Conservation (phyloP, 1,140 invertebrate genomes). For the Lerema accius region DNA sequence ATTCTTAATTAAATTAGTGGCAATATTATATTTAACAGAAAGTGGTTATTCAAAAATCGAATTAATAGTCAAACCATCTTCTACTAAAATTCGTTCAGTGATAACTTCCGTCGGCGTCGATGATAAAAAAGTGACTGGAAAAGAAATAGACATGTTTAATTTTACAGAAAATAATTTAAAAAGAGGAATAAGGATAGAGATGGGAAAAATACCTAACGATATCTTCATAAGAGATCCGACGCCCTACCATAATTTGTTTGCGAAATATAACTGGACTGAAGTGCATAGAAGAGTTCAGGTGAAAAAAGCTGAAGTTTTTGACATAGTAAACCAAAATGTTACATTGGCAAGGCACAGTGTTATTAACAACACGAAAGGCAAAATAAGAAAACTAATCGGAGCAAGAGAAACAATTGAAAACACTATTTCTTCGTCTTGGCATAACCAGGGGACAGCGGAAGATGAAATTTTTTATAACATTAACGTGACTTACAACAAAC, state of each 20-base stretch:
- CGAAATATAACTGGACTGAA: conserved; percentile 54
- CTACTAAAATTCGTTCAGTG: conserved; percentile 36
- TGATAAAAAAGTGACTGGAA: conserved; percentile 48
- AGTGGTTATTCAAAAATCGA: conserved; percentile 42
- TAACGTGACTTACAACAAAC: conserved; percentile 37
- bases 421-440: conserved; percentile 47
- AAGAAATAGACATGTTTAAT: conserved; percentile 56
- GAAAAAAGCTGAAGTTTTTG: conserved; percentile 35
- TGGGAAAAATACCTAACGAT: conserved; percentile 53
- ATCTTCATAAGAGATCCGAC: conserved; percentile 62
- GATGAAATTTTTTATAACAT: conserved; percentile 47
- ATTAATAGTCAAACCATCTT: conserved; percentile 46
- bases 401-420: conserved; percentile 41
- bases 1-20: neutral
- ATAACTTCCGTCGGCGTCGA: conserved; percentile 45
- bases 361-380: conserved; percentile 50
- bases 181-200: conserved; percentile 46
- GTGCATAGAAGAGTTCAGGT: conserved; percentile 45
- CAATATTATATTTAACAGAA: neutral
- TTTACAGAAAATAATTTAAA: conserved; percentile 55
- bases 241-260: conserved; percentile 49
- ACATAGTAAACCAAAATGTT: conserved; percentile 44
- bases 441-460: conserved; percentile 39
- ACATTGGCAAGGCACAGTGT: conserved; percentile 43
- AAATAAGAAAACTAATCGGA: conserved; percentile 35